phyloP scores from a whole-genome alignment of 2,888 invertebrate genomes.

The Entomobrya proxima region DNA sequence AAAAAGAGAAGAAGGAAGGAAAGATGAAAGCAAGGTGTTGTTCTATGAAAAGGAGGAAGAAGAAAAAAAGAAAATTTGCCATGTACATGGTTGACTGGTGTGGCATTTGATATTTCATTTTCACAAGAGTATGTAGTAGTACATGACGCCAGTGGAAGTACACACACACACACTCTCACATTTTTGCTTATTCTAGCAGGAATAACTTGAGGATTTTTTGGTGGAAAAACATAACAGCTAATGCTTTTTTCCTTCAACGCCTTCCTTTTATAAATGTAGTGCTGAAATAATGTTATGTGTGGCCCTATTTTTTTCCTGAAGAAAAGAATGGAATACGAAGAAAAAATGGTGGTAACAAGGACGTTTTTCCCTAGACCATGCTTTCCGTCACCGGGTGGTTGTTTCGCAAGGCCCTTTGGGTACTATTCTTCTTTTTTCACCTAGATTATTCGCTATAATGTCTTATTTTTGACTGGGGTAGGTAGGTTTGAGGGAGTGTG shows the following conservation, averaged over 20 bases:
- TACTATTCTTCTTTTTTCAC: conserved; percentile 28
- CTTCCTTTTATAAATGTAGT: no score
- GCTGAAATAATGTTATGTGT: no score
- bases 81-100: background rate
- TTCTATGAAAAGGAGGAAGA: no score
- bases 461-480: no score
- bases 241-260: background rate
- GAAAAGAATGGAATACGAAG: no score
- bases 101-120: conserved; percentile 1
- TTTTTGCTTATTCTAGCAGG: background rate
- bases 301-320: no score
- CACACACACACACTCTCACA: background rate
- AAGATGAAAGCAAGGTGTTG: background rate
- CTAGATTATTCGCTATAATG: no score
- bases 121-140: background rate
- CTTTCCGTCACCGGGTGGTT: conserved; percentile 44
- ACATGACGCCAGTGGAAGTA: background rate
- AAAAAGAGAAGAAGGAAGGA: background rate
- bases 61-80: background rate
- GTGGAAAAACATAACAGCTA: background rate
- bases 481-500: no score
- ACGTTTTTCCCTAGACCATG: conserved; percentile 19
- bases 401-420: conserved; percentile 31
- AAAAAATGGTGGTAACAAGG: background rate
- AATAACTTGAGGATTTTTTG: background rate